These are phyloP conservation scores for Galeruca laticollis DNA, from an alignment of 2,888 invertebrate genomes.

Conservation along the genomic window DNA sequence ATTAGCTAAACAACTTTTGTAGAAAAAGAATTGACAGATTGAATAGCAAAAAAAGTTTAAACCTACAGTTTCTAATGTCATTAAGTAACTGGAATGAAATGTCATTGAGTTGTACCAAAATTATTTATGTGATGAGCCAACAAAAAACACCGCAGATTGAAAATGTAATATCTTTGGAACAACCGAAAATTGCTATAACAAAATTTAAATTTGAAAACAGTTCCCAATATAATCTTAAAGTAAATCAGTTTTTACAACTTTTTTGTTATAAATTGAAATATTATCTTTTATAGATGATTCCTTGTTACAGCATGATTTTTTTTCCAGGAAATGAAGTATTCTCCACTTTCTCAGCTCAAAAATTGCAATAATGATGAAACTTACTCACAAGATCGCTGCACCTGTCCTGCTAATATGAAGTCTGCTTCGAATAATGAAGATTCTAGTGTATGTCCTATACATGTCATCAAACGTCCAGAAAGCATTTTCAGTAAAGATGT, in stretches of 20 bases:
- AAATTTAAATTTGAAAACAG: no score
- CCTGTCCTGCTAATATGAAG: constrained; percentile 32
- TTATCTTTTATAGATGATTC: no score
- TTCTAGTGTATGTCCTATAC: constrained; percentile 32
- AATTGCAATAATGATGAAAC: not conserved
- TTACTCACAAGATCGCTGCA: constrained; percentile 21
- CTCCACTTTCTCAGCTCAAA: not conserved
- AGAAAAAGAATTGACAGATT: not conserved
- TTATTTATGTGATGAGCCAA: no score
- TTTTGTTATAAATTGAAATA: no score
- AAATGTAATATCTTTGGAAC: no score
- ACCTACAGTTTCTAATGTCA: no score
- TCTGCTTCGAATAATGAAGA: constrained; percentile 32
- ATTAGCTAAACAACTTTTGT: not conserved
- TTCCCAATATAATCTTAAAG: no score
- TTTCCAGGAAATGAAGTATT: constrained; percentile 16
- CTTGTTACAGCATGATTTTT: not conserved
- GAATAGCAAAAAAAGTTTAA: no score
- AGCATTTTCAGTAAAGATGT: constrained; percentile 53
- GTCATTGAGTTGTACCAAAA: not conserved
- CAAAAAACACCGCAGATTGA: no score
- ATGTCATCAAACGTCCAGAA: constrained; percentile 36
- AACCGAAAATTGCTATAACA: no score
- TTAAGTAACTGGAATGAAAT: not conserved
- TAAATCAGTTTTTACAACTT: no score